Evolutionary conservation across 2,797 vertebrate species (phyloP).

Genomic region (Eulemur albifrons): DNA sequence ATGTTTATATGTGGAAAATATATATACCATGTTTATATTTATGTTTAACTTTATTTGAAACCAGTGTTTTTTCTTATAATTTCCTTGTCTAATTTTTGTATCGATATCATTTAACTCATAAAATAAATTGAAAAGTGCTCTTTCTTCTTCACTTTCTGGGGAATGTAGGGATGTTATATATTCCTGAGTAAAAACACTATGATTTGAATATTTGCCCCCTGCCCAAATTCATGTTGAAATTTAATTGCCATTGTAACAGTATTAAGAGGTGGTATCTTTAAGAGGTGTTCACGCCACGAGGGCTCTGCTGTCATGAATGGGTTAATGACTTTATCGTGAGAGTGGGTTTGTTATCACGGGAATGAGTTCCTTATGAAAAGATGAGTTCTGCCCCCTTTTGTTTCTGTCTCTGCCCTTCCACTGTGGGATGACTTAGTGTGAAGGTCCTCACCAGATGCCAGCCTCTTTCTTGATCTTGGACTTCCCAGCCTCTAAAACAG

Average conservation of each 20-base stretch:
- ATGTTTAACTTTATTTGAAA: not conserved
- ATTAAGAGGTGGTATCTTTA: not conserved
- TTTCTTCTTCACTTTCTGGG: not conserved
- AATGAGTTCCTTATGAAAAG: not conserved
- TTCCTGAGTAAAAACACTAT: not conserved
- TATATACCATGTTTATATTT: not conserved
- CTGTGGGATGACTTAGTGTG: not conserved
- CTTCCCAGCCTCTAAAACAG: not conserved
- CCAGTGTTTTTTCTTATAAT: not conserved
- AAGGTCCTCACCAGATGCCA: not conserved
- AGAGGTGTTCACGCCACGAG: not conserved
- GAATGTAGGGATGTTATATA: not conserved
- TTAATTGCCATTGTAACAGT: not conserved
- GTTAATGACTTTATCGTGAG: not conserved
- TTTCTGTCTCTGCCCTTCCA: not conserved
- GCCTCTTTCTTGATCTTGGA: not conserved
- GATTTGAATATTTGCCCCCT: not conserved
- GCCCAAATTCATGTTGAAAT: not conserved
- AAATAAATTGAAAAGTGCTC: not conserved
- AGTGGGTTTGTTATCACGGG: not conserved
- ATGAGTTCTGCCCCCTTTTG: not conserved
- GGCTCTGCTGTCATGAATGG: not conserved
- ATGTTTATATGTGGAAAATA: not conserved
- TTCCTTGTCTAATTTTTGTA: not conserved
- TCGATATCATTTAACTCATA: not conserved